Conservation (phyloP, 2,113 vertebrate species). For the Hemiscyllium ocellatum region DNA sequence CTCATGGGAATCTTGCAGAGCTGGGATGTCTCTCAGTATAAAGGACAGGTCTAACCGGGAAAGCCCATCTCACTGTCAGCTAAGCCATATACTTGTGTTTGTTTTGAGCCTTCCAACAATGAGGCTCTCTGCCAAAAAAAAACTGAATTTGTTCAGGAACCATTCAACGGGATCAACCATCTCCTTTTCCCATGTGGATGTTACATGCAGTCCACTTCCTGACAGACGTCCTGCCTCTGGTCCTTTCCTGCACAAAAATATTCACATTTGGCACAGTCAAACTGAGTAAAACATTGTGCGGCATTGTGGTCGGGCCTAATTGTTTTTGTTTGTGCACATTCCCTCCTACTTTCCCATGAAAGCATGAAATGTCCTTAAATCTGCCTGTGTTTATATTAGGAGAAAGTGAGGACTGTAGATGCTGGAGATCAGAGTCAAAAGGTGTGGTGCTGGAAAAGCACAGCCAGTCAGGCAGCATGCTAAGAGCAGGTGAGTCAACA, state of each 20-base stretch:
- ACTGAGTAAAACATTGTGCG: background rate
- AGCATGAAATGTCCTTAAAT: background rate
- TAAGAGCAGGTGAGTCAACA: too few species aligned
- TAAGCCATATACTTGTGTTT: background rate
- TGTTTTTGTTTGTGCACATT: background rate
- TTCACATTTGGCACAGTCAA: background rate
- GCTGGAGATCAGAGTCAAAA: too few species aligned
- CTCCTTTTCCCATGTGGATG: background rate
- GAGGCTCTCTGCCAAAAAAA: background rate
- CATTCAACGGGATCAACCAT: background rate
- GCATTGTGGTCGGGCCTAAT: background rate
- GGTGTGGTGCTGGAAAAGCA: too few species aligned
- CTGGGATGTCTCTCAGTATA: background rate
- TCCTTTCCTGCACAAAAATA: background rate
- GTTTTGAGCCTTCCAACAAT: background rate
- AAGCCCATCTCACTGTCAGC: background rate
- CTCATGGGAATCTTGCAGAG: background rate
- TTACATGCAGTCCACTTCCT: background rate
- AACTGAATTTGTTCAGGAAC: background rate
- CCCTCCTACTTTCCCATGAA: background rate
- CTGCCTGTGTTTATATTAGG: background rate
- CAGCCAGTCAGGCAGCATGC: too few species aligned
- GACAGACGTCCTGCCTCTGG: background rate
- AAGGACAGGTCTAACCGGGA: background rate
- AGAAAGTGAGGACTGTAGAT: too few species aligned